Percentiles rank a stretch among this genome's conserved stretches.
Conservation (phyloP, 2,888 invertebrate species). For the Synanthedon vespiformis region DNA sequence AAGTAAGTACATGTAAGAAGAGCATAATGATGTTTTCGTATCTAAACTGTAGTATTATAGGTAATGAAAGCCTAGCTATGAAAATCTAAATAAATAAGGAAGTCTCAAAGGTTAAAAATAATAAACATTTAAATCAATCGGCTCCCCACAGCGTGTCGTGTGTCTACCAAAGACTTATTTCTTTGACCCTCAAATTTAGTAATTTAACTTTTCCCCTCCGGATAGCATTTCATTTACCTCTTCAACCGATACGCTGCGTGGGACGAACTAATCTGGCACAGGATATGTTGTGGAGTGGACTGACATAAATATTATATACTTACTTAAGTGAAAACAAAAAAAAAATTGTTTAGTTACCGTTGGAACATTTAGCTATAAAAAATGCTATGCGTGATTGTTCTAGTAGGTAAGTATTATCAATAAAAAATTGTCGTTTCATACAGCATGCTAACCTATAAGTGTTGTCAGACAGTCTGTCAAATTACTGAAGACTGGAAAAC, state of each 20-base stretch:
- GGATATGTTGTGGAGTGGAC: slow-evolving; percentile 25
- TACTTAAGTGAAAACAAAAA: no score
- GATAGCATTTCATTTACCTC: slow-evolving; percentile 72
- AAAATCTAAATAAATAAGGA: neutral
- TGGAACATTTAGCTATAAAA: no score
- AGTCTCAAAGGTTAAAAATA: slow-evolving; percentile 4
- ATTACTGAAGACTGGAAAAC: no score
- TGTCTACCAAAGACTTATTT: slow-evolving; percentile 62
- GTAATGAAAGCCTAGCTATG: neutral
- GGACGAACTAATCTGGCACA: slow-evolving; percentile 68
- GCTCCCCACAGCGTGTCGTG: slow-evolving; percentile 39
- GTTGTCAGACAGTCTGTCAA: no score
- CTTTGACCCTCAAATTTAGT: slow-evolving; percentile 71
- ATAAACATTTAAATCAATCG: slow-evolving; percentile 48
- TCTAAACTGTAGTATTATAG: neutral
- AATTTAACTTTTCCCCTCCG: slow-evolving; percentile 71
- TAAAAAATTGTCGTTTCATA: no score
- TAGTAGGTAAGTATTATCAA: no score
- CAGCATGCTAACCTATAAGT: no score
- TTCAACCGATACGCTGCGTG: slow-evolving; percentile 70
- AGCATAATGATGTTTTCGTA: no score
- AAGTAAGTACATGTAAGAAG: neutral
- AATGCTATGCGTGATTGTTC: no score
- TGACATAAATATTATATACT: no score
- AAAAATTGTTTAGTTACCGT: no score